Percentiles rank a stretch among this genome's conserved stretches.
These are phyloP conservation scores for Leptopilina drosophilae DNA, from an alignment of 2,888 invertebrate species.

Conservation along the genomic window DNA sequence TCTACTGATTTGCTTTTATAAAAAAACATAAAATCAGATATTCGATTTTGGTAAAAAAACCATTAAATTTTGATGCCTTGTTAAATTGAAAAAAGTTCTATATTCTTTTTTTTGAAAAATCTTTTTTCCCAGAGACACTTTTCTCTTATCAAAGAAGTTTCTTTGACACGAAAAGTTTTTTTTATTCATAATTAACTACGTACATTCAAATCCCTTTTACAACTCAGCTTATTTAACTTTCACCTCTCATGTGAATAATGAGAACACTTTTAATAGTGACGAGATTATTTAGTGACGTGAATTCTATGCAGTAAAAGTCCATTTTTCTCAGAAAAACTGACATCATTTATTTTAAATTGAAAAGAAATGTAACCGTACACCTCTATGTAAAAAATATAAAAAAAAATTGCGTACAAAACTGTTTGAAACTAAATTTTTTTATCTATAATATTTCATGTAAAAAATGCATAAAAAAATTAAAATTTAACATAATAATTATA, in stretches of 20 bases:
- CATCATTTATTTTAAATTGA: not conserved
- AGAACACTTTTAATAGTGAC: conserved; percentile 17
- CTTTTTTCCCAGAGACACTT: not conserved
- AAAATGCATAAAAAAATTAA: too few species aligned
- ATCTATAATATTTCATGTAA: too few species aligned
- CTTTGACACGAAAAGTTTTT: conserved; percentile 9
- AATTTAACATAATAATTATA: too few species aligned
- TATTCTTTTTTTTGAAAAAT: not conserved
- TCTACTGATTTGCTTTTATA: too few species aligned
- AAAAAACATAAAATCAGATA: too few species aligned
- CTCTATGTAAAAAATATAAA: too few species aligned
- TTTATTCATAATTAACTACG: conserved; percentile 22
- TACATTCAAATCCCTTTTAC: conserved; percentile 17
- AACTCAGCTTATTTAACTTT: conserved; percentile 1
- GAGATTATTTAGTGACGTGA: not conserved
- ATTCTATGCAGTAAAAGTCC: not conserved
- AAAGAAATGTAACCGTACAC: not conserved
- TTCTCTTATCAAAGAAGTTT: not conserved
- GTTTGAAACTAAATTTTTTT: too few species aligned
- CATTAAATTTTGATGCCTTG: too few species aligned
- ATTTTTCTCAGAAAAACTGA: not conserved
- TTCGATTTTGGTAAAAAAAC: too few species aligned
- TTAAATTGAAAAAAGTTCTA: too few species aligned
- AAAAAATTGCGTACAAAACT: too few species aligned
- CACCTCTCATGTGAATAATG: not conserved